Percentiles rank a stretch among this genome's conserved stretches.
Conservation (phyloP, 1,140 invertebrate species). For the Pseudomyrmex flavicornis region DNA sequence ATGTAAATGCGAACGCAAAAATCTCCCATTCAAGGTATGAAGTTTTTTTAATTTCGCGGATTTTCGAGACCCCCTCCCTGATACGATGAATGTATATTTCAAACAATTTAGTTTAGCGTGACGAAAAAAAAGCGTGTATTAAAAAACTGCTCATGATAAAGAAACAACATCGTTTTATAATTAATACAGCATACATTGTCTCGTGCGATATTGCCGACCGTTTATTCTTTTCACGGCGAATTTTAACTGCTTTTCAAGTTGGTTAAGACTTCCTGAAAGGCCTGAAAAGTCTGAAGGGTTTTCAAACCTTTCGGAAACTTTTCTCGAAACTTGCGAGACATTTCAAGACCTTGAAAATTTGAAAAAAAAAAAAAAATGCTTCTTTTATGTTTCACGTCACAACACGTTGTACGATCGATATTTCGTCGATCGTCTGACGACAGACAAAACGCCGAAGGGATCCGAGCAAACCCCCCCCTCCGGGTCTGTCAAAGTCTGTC, state of each 20-base stretch:
- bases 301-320: constrained; percentile 40
- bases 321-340: constrained; percentile 39
- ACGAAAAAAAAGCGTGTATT: background rate
- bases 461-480: constrained; percentile 25
- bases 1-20: constrained; percentile 45
- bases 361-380: constrained; percentile 2
- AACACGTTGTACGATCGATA: background rate
- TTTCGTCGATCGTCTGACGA: constrained; percentile 33
- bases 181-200: background rate
- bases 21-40: background rate
- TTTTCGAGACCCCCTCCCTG: background rate
- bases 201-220: constrained; percentile 1
- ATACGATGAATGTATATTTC: constrained; percentile 13
- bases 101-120: background rate
- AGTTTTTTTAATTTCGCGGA: constrained; percentile 19
- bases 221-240: constrained; percentile 39
- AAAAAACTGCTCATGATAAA: background rate
- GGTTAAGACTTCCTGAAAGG: constrained; percentile 18
- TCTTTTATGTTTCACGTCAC: background rate
- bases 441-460: constrained; percentile 8
- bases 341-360: constrained; percentile 58
- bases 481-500: constrained; percentile 46
- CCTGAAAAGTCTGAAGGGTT: constrained; percentile 45
- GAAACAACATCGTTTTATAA: background rate
- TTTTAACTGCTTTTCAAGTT: constrained; percentile 46